phyloP scores from a whole-genome alignment of 2,113 vertebrate genomes.

The Hippocampus guttulatus region DNA sequence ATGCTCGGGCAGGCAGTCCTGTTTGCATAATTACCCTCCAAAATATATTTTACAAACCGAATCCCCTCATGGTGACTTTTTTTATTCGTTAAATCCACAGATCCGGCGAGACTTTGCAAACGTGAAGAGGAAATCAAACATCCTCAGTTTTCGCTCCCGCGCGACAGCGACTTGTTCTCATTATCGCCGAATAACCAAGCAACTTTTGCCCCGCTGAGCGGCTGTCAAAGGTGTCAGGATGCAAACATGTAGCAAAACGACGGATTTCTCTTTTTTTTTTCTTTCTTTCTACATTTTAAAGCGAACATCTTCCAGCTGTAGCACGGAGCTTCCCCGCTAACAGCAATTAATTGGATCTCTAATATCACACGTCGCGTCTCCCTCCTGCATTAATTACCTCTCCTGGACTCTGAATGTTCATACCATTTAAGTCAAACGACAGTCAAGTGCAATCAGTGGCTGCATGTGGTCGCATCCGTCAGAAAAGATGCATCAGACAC shows the following conservation, averaged over 20 bases:
- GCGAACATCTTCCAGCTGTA: slow-evolving; percentile 9
- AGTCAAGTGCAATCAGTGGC: slow-evolving; percentile 15
- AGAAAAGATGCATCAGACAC: slow-evolving; percentile 6
- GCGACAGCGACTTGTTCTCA: slow-evolving; percentile 35
- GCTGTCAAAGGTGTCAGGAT: slow-evolving; percentile 56
- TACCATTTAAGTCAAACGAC: slow-evolving; percentile 20
- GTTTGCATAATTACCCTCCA: neutral
- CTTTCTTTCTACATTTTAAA: slow-evolving; percentile 13
- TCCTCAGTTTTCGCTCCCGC: neutral
- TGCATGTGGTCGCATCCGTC: neutral
- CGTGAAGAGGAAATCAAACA: neutral
- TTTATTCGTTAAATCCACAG: neutral
- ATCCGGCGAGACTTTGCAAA: neutral
- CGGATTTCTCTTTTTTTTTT: slow-evolving; percentile 17
- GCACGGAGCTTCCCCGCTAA: slow-evolving; percentile 10
- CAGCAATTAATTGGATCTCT: slow-evolving; percentile 14
- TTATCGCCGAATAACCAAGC: slow-evolving; percentile 66
- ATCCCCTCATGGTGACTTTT: no score
- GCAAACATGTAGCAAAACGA: slow-evolving; percentile 37
- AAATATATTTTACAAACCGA: neutral
- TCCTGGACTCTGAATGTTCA: neutral
- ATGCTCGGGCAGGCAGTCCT: no score
- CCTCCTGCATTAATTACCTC: slow-evolving; percentile 5
- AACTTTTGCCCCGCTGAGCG: slow-evolving; percentile 46
- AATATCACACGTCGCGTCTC: neutral